Evolutionary conservation across 2,888 invertebrate species (phyloP).

Genomic region (Hyposoter dolosus): DNA sequence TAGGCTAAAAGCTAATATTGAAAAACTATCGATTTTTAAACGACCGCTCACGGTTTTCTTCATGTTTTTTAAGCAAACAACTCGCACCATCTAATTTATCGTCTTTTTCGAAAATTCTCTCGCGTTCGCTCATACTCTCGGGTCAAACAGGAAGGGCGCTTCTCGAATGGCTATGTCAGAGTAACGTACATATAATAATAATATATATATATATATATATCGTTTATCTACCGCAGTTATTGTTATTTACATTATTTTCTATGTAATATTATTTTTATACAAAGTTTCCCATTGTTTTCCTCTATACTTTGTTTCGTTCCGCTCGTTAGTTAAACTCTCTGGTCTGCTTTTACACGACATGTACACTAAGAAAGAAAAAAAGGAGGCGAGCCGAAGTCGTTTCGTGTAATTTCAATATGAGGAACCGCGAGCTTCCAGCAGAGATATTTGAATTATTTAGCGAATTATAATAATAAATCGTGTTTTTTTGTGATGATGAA

Average conservation of each 20-base stretch:
- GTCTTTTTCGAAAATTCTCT: slow-evolving; percentile 29
- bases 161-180: slow-evolving; percentile 69
- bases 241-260: slow-evolving; percentile 78
- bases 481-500: slow-evolving; percentile 48
- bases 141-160: slow-evolving; percentile 48
- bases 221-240: slow-evolving; percentile 74
- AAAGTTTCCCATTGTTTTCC: slow-evolving; percentile 70
- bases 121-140: slow-evolving; percentile 21
- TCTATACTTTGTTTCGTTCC: slow-evolving; percentile 46
- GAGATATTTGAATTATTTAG: slow-evolving; percentile 11
- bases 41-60: slow-evolving; percentile 37
- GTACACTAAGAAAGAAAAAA: slow-evolving; percentile 56
- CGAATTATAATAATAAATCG: not conserved
- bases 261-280: slow-evolving; percentile 78
- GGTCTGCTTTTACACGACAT: slow-evolving; percentile 27
- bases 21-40: slow-evolving; percentile 66
- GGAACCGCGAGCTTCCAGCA: not conserved
- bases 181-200: slow-evolving; percentile 55
- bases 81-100: slow-evolving; percentile 16
- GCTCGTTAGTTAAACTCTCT: slow-evolving; percentile 5
- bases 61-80: not conserved
- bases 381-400: slow-evolving; percentile 52
- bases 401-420: slow-evolving; percentile 20
- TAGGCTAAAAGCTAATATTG: slow-evolving; percentile 66
- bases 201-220: slow-evolving; percentile 64